Percentiles rank a stretch among this genome's conserved stretches.
phyloP scores from a whole-genome alignment of 2,113 vertebrate species.

The Hoplias malabaricus region DNA sequence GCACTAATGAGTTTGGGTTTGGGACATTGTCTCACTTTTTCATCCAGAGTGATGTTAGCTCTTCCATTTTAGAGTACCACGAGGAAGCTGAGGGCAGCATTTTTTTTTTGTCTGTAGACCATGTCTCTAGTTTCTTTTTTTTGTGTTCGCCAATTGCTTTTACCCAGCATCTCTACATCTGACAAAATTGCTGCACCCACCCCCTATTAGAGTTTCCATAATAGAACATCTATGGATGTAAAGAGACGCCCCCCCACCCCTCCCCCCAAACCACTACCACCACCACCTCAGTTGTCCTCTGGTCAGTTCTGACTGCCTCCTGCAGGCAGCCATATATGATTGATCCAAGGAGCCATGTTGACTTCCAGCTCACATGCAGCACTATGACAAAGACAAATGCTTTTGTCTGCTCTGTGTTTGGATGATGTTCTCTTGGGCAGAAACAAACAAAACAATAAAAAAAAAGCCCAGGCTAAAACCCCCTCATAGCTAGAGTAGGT shows the following conservation, averaged over 20 bases:
- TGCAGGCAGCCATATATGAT: slow-evolving; percentile 7
- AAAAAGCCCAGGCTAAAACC: neutral
- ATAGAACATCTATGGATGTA: neutral
- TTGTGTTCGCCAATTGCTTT: slow-evolving; percentile 5
- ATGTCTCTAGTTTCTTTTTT: neutral
- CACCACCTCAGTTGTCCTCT: neutral
- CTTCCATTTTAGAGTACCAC: neutral
- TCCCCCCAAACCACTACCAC: too few relatives aligned
- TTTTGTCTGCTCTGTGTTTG: slow-evolving; percentile 41
- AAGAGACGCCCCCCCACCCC: too few relatives aligned
- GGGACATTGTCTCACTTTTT: neutral
- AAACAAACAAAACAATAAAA: too few relatives aligned
- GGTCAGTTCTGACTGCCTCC: neutral
- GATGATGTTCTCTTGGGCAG: slow-evolving; percentile 24
- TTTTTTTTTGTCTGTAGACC: slow-evolving; percentile 24
- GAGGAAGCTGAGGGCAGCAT: slow-evolving; percentile 29
- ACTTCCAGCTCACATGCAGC: slow-evolving; percentile 15
- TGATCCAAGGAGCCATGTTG: neutral
- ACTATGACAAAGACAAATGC: slow-evolving; percentile 50
- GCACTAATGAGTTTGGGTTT: slow-evolving; percentile 22
- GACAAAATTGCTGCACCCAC: neutral
- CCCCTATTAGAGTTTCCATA: neutral
- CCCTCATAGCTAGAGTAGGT: slow-evolving; percentile 1
- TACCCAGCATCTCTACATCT: slow-evolving; percentile 2
- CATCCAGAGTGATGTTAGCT: neutral